Conservation (phyloP, 2,888 invertebrate genomes). For the Lathronympha strigana region DNA sequence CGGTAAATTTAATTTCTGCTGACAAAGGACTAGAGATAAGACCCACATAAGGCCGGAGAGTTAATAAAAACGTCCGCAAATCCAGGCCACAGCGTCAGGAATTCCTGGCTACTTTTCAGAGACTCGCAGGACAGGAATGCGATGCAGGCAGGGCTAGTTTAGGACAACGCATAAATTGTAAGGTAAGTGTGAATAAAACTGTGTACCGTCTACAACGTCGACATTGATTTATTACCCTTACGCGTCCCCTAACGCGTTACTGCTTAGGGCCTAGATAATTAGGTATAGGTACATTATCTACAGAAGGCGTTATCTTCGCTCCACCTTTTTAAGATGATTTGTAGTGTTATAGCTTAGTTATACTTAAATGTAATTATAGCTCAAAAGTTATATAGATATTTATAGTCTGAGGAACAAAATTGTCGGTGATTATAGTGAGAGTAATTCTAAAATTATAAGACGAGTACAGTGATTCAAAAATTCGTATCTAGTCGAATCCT, state of each 20-base stretch:
- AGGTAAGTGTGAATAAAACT: slow-evolving; percentile 3
- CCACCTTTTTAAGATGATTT: no score
- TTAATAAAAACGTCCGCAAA: slow-evolving; percentile 13
- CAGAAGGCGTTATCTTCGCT: not conserved
- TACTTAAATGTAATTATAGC: no score
- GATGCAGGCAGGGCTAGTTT: not conserved
- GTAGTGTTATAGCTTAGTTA: no score
- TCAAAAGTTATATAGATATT: no score
- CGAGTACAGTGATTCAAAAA: no score
- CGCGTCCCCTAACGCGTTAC: not conserved
- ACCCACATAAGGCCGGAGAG: not conserved
- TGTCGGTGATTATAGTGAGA: no score
- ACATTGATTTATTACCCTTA: not conserved
- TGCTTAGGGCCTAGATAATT: not conserved
- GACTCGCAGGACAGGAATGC: slow-evolving; percentile 1
- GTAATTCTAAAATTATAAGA: no score
- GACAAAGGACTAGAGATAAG: slow-evolving; percentile 15
- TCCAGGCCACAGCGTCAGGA: not conserved
- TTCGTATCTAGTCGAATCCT: no score
- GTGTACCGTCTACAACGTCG: not conserved
- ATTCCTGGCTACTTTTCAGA: slow-evolving; percentile 17
- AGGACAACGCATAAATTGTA: not conserved
- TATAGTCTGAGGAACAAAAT: no score
- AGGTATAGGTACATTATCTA: not conserved
- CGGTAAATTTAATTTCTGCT: slow-evolving; percentile 16